Evolutionary conservation across 2,113 vertebrate genomes (phyloP).

Genomic region (Phaethornis superciliosus): DNA sequence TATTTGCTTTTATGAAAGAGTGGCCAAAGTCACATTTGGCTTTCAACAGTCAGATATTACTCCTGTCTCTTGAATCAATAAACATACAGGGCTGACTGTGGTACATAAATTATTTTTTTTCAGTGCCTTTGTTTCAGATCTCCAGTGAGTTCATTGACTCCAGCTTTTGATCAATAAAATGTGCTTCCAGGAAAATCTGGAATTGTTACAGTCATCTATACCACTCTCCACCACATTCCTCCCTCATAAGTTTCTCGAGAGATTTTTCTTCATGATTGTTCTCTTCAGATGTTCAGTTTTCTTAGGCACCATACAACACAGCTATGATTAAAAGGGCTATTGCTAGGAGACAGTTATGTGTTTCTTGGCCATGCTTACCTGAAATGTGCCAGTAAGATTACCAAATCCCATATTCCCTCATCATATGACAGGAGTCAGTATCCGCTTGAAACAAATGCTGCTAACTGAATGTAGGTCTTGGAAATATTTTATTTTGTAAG

Average conservation of each 20-base stretch:
- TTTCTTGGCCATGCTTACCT: conserved; percentile 29
- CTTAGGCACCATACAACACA: not conserved
- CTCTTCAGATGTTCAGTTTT: not conserved
- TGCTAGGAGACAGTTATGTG: conserved; percentile 35
- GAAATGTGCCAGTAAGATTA: conserved; percentile 34
- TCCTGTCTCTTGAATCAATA: not conserved
- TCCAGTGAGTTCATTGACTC: not conserved
- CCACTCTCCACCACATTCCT: not conserved
- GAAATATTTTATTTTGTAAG: conserved; percentile 37
- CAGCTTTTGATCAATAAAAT: conserved; percentile 16
- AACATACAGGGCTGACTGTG: not conserved
- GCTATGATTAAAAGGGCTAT: not conserved
- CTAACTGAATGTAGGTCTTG: conserved; percentile 45
- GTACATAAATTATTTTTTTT: not conserved
- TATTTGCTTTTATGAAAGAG: not conserved
- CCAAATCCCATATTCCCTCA: conserved; percentile 7
- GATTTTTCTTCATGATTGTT: not conserved
- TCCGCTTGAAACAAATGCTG: conserved; percentile 17
- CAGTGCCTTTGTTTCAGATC: not conserved
- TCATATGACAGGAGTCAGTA: not conserved
- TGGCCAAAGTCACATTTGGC: not conserved
- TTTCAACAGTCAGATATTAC: not conserved
- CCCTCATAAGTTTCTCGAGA: not conserved
- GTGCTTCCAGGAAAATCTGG: conserved; percentile 26
- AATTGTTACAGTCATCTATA: not conserved